Evolutionary conservation across 2,113 vertebrate species (phyloP).

Genomic region (Malurus alboscapulatus): DNA sequence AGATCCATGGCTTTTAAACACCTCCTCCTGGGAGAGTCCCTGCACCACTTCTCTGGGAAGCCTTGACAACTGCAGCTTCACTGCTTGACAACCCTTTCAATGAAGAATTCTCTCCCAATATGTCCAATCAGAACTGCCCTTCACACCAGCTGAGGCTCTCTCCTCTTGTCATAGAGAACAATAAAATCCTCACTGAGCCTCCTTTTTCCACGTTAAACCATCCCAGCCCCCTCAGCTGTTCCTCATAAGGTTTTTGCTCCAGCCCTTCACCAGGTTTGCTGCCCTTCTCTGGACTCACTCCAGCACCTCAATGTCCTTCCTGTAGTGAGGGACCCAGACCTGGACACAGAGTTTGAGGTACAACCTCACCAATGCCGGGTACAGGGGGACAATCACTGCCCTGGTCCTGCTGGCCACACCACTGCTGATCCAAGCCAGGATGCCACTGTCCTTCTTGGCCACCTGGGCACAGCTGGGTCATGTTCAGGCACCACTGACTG

Average conservation of each 20-base stretch:
- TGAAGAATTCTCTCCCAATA: neutral
- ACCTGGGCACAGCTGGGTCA: neutral
- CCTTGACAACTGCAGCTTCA: neutral
- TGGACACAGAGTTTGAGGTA: neutral
- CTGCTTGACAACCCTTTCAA: neutral
- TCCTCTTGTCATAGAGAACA: neutral
- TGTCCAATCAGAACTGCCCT: neutral
- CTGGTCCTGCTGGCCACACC: neutral
- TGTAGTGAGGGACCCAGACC: neutral
- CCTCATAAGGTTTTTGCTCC: neutral
- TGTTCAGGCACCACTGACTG: accelerated
- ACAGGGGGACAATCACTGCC: neutral
- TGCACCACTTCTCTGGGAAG: neutral
- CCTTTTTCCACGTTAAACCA: neutral
- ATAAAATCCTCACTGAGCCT: neutral
- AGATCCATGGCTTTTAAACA: neutral
- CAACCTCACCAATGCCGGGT: neutral
- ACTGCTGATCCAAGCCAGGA: neutral
- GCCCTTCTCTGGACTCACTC: neutral
- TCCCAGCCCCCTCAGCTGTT: neutral
- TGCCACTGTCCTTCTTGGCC: neutral
- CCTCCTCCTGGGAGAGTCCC: neutral
- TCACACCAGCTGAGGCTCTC: neutral
- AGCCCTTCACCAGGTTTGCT: neutral
- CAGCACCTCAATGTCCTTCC: neutral